phyloP scores from a whole-genome alignment of 2,888 invertebrate species.

The Ochropleura plecta region DNA sequence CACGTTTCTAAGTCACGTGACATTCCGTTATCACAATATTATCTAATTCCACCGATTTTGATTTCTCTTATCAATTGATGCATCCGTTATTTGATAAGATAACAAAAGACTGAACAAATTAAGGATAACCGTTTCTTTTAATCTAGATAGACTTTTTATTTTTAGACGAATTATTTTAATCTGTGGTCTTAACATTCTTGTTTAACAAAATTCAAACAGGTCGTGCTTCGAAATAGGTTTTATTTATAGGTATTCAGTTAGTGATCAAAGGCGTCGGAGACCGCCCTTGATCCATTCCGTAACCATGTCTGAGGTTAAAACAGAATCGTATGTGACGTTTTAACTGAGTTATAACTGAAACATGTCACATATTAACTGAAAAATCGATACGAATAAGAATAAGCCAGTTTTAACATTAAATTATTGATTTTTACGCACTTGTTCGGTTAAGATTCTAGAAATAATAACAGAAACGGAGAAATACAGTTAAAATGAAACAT shows the following conservation, averaged over 20 bases:
- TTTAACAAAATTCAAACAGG: neutral
- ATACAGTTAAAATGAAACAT: neutral
- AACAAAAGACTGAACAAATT: constrained; percentile 32
- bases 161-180: neutral
- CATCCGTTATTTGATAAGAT: constrained; percentile 38
- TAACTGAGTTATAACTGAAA: constrained; percentile 29
- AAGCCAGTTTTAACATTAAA: constrained; percentile 16
- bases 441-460: neutral
- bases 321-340: constrained; percentile 5
- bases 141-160: constrained; percentile 1
- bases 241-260: neutral
- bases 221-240: neutral
- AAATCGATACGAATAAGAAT: constrained; percentile 44
- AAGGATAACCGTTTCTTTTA: constrained; percentile 18
- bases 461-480: neutral
- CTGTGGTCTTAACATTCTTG: constrained; percentile 2
- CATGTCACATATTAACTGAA: constrained; percentile 27
- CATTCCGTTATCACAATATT: constrained; percentile 17
- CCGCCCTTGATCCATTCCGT: constrained; percentile 17
- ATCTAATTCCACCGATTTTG: constrained; percentile 44
- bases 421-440: constrained; percentile 26
- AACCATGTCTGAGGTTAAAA: constrained; percentile 18
- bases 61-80: constrained; percentile 47
- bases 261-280: constrained; percentile 1
- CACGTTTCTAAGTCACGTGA: constrained; percentile 33